Evolutionary conservation across 2,888 invertebrate species (phyloP).

Genomic region (Cheilosia vernalis): DNA sequence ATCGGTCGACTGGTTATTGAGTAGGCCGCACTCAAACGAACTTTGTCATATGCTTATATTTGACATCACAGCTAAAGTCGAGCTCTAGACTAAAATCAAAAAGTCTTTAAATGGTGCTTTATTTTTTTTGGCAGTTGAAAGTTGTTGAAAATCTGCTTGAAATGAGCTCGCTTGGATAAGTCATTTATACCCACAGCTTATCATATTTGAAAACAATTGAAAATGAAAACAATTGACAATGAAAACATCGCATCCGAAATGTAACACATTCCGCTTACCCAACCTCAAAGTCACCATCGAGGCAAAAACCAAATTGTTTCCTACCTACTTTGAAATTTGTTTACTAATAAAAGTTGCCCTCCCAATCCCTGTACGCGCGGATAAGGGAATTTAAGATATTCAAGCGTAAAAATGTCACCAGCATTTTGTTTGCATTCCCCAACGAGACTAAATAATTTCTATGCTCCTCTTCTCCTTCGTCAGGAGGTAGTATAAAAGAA

Average conservation of each 20-base stretch:
- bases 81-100: too few species aligned
- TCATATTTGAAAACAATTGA: neutral
- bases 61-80: too few species aligned
- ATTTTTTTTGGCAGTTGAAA: too few species aligned
- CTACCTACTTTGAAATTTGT: constrained; percentile 3
- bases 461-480: neutral
- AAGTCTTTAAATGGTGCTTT: too few species aligned
- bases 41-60: too few species aligned
- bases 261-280: too few species aligned
- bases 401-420: constrained; percentile 19
- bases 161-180: too few species aligned
- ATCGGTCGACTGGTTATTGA: too few species aligned
- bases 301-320: neutral
- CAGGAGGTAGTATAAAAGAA: neutral
- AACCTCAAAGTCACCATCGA: too few species aligned
- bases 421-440: constrained; percentile 11
- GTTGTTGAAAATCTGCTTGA: too few species aligned
- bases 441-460: constrained; percentile 19
- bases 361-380: neutral
- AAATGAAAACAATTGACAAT: neutral
- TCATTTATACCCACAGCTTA: too few species aligned
- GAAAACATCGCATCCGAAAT: neutral
- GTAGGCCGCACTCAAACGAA: too few species aligned
- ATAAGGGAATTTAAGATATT: constrained; percentile 29
- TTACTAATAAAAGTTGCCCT: constrained; percentile 14